Percentiles rank a stretch among this genome's conserved stretches.
phyloP scores from a whole-genome alignment of 1,140 invertebrate species.

The Aphelinus certus region DNA sequence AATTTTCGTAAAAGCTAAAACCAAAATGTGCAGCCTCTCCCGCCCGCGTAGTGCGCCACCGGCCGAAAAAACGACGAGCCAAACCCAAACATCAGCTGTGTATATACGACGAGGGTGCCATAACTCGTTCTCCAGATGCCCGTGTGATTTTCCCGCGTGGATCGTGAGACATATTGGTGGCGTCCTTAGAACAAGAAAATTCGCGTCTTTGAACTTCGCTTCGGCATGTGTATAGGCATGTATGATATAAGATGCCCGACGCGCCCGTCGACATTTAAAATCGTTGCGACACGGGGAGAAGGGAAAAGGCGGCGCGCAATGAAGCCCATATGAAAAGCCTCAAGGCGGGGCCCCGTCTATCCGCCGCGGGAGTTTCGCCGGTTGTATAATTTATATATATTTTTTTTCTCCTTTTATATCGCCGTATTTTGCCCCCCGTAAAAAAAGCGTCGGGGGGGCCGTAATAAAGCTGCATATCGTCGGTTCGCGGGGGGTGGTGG shows the following conservation, averaged over 20 bases:
- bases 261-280: conserved; percentile 50
- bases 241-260: too few relatives aligned
- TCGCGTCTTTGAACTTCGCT: too few relatives aligned
- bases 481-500: not conserved
- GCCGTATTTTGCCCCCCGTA: conserved; percentile 55
- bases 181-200: too few relatives aligned
- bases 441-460: conserved; percentile 58
- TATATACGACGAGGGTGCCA: not conserved
- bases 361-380: conserved; percentile 41
- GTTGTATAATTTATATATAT: conserved; percentile 49
- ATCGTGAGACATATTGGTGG: too few relatives aligned
- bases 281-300: conserved; percentile 18
- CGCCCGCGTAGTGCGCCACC: too few relatives aligned
- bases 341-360: conserved; percentile 43
- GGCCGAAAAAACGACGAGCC: not conserved
- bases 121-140: not conserved
- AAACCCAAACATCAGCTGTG: not conserved
- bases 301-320: conserved; percentile 60
- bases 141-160: too few relatives aligned
- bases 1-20: conserved; percentile 13
- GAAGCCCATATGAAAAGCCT: conserved; percentile 63
- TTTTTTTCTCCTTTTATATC: conserved; percentile 50
- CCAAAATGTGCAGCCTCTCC: not conserved
- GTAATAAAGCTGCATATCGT: conserved; percentile 64
- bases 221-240: too few relatives aligned